Evolutionary conservation across 1,140 invertebrate species (phyloP).

Genomic region (Drosophila tsacasi): DNA sequence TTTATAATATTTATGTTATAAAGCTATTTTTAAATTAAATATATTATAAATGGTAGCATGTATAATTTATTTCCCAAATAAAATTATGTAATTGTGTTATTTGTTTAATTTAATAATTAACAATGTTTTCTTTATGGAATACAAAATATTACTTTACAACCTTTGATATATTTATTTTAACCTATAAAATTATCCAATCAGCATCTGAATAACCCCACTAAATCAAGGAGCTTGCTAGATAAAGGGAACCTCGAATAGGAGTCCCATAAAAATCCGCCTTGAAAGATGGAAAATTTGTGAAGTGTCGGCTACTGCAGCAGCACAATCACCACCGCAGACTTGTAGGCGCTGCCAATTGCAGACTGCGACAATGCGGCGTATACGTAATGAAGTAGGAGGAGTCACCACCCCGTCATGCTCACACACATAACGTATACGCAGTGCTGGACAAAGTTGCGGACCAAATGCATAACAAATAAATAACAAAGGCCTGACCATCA

Average conservation of each 20-base stretch:
- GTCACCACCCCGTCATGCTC: slow-evolving; percentile 2
- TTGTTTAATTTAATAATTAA: neutral
- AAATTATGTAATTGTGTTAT: too few relatives aligned
- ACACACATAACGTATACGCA: slow-evolving; percentile 65
- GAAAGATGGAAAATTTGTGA: slow-evolving; percentile 39
- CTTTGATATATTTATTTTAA: neutral
- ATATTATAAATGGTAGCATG: neutral
- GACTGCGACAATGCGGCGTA: slow-evolving; percentile 71
- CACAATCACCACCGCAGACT: slow-evolving; percentile 71
- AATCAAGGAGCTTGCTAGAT: neutral
- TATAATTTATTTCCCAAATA: too few relatives aligned
- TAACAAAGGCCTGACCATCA: slow-evolving; percentile 63
- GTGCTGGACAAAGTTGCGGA: slow-evolving; percentile 30
- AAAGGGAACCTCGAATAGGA: neutral
- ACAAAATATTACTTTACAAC: too few relatives aligned
- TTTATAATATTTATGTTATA: neutral
- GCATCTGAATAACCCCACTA: neutral
- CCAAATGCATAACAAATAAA: slow-evolving; percentile 79
- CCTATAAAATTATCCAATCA: neutral
- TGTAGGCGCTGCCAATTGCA: slow-evolving; percentile 78
- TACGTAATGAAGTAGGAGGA: slow-evolving; percentile 51
- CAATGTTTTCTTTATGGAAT: neutral
- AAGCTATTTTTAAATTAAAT: neutral
- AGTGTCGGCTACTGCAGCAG: slow-evolving; percentile 33
- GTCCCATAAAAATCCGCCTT: slow-evolving; percentile 33